These are phyloP conservation scores for Mastigias papua DNA, from an alignment of 30 jellyfish, hydroid and myxozoan genomes.

Conservation along the genomic window DNA sequence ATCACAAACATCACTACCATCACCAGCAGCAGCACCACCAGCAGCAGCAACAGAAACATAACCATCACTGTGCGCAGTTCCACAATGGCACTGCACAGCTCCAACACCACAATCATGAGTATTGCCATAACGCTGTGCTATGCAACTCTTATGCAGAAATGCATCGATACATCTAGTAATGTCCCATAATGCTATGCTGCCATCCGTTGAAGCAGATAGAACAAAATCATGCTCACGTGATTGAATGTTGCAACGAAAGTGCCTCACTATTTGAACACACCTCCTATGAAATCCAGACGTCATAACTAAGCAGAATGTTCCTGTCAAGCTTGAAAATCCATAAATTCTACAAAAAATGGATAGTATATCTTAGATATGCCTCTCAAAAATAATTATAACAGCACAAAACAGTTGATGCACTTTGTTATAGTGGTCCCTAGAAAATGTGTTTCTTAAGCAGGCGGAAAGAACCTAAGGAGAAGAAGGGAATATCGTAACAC, in stretches of 20 bases:
- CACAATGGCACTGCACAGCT: no score
- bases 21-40: neutral
- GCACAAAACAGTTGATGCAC: no score
- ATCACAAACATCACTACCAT: neutral
- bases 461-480: no score
- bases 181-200: slow-evolving; percentile 89
- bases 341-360: slow-evolving; percentile 20
- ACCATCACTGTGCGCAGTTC: neutral
- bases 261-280: slow-evolving; percentile 71
- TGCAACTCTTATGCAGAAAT: neutral
- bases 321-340: slow-evolving; percentile 30
- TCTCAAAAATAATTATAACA: neutral
- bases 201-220: slow-evolving; percentile 86
- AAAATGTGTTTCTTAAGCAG: no score
- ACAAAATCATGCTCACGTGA: slow-evolving; percentile 49
- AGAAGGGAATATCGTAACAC: neutral
- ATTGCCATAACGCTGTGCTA: no score
- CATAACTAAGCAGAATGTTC: slow-evolving; percentile 30
- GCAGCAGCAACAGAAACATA: neutral
- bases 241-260: slow-evolving; percentile 23
- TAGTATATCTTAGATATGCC: neutral
- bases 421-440: no score
- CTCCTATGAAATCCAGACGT: slow-evolving; percentile 62
- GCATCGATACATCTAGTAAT: slow-evolving; percentile 8
- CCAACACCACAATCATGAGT: no score